Evolutionary conservation across 2,113 vertebrate species (phyloP).

Genomic region (Rhipidura dahli): DNA sequence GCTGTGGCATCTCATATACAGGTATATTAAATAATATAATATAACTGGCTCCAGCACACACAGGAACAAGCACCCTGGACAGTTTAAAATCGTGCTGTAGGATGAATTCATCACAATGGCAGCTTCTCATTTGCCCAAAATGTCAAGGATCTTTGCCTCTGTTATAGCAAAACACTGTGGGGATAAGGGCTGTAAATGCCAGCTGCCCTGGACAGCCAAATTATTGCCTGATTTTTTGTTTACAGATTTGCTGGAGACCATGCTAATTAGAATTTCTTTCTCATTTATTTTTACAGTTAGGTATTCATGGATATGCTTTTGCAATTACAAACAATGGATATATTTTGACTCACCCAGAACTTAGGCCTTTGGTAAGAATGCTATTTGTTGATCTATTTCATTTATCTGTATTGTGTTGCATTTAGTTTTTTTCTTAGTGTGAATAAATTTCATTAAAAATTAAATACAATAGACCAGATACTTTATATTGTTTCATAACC

Average conservation of each 20-base stretch:
- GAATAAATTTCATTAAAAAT: neutral
- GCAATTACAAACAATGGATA: constrained; percentile 99
- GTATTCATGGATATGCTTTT: constrained; percentile 98
- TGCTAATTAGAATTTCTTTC: constrained; percentile 60
- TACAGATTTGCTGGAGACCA: constrained; percentile 17
- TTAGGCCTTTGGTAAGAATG: constrained; percentile 92
- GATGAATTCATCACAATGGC: constrained; percentile 25
- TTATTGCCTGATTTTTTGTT: constrained; percentile 58
- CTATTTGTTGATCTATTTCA: neutral
- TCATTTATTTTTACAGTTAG: constrained; percentile 80
- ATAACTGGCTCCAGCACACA: neutral
- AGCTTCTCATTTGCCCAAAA: constrained; percentile 55
- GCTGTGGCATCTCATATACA: no score
- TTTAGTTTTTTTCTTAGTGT: neutral
- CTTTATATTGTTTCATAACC: neutral
- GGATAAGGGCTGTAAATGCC: constrained; percentile 49
- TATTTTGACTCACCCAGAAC: constrained; percentile 96
- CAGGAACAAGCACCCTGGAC: neutral
- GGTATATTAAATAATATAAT: no score
- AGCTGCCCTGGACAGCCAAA: constrained; percentile 51
- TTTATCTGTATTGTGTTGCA: neutral
- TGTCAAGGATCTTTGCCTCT: constrained; percentile 49
- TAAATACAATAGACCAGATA: neutral
- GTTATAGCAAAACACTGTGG: constrained; percentile 48
- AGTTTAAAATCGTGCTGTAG: constrained; percentile 65